Evolutionary conservation across 2,888 invertebrate genomes (phyloP), one percentile per base, ranked within the genome.

Genomic region (Drosophila cognata): DNA sequence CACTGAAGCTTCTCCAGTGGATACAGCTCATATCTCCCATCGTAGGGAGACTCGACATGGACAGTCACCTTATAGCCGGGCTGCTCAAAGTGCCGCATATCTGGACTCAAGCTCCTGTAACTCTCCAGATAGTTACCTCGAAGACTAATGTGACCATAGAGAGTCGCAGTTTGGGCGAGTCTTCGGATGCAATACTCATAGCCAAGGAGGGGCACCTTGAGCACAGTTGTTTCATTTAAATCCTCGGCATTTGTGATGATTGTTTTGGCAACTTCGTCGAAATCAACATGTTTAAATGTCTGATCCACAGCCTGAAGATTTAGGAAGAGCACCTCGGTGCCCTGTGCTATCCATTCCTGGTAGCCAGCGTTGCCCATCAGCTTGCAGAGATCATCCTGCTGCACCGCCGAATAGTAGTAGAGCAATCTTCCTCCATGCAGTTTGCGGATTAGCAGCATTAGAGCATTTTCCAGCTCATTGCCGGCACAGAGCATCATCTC

Each of bases 401-500:
- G 82, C 31, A 81, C 74, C 0, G 84, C 81, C 11, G 87, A 87
- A 43, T 87, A 87, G 48, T 68, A 84, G 55, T 71, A 87, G 7
- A 88, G 82, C 61, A 87, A 31, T 25, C 50, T 60, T 7, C 74
- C 77, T 3, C 73, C 63, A 1, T 51, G 16, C n/a, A 41, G 1
- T 4, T 53, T 74, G 6, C 89, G 74, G 25, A 87, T 66, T 7
- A 87, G 76, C 28, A 87, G 53, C 70, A 82, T 77, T 2, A 82
- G 63, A n/a, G 63, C 77, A 52, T 64, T 76, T 2, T 69, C 71
- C 0, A 87, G 65, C 13, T 73, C 65, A 38, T 66, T 82, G 4
- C 84, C 87, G 7, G 76, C 62, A 58, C 87, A 88, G 46, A 87
- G 70, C 87, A 87, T 88, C 1, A 67, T 57, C 65, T 87, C 72